These are phyloP conservation scores for Erebia epiphron DNA, from an alignment of 2,888 invertebrate species.

Conservation along the genomic window DNA sequence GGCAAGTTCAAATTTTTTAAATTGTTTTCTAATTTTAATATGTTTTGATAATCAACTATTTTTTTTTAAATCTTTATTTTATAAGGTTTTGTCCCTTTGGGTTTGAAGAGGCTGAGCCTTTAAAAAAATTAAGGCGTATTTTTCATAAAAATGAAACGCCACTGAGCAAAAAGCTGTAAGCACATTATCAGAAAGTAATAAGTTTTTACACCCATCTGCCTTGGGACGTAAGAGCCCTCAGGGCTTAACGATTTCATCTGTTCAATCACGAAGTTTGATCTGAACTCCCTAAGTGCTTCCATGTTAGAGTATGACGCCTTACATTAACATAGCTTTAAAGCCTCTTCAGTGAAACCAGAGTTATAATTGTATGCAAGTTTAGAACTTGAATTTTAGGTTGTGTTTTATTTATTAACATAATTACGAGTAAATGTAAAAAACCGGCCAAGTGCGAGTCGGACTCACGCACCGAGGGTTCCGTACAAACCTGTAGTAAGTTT, in stretches of 20 bases:
- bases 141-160: neutral
- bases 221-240: slow-evolving; percentile 3
- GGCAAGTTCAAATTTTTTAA: too few relatives aligned
- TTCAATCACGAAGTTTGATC: slow-evolving; percentile 22
- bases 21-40: too few relatives aligned
- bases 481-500: too few relatives aligned
- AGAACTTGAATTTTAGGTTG: too few relatives aligned
- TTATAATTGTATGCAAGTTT: neutral
- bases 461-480: too few relatives aligned
- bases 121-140: neutral
- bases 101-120: too few relatives aligned
- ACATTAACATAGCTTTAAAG: neutral
- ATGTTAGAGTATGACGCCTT: neutral
- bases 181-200: slow-evolving; percentile 8
- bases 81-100: too few relatives aligned
- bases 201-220: slow-evolving; percentile 8
- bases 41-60: too few relatives aligned
- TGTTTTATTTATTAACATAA: too few relatives aligned
- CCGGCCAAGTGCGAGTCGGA: too few relatives aligned
- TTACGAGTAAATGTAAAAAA: too few relatives aligned
- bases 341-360: slow-evolving; percentile 11
- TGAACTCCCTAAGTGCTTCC: slow-evolving; percentile 17
- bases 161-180: neutral
- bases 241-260: slow-evolving; percentile 14
- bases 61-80: too few relatives aligned